These are phyloP conservation scores for Aurelia sp. DNA, from an alignment of 30 jellyfish, hydroid and myxozoan genomes.

Conservation along the genomic window DNA sequence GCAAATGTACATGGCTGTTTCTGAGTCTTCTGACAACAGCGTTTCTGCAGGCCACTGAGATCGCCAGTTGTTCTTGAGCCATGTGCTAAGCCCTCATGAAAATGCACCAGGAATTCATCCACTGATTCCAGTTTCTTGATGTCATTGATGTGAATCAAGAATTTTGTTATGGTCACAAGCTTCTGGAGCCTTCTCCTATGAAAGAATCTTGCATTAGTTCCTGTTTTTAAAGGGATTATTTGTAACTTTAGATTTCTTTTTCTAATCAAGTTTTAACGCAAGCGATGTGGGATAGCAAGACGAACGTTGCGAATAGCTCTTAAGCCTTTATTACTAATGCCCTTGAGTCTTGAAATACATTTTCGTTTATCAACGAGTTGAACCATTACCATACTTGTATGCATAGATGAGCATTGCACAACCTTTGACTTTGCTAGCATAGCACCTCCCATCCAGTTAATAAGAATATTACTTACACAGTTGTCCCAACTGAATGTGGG, in stretches of 20 bases:
- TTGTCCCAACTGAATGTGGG: background rate
- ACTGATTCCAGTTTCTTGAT: background rate
- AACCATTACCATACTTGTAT: background rate
- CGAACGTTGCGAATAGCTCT: no score
- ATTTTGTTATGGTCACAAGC: background rate
- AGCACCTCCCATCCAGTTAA: background rate
- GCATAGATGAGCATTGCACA: background rate
- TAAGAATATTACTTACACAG: background rate
- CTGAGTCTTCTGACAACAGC: background rate
- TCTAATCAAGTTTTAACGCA: no score
- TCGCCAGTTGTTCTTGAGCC: constrained; percentile 1
- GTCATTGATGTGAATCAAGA: constrained; percentile 2
- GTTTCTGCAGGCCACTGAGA: background rate
- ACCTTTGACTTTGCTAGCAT: background rate
- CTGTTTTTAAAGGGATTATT: no score
- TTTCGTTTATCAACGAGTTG: no score
- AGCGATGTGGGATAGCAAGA: no score
- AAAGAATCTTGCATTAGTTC: background rate
- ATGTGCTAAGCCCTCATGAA: background rate
- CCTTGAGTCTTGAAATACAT: no score
- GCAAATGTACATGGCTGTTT: background rate
- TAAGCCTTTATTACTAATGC: no score
- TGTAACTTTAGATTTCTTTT: no score
- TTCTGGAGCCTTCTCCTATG: background rate
- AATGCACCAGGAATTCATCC: background rate